Percentiles rank a stretch among this genome's conserved stretches.
These are phyloP conservation scores for Macroramphosus scolopax DNA, from an alignment of 2,797 vertebrate species.

Conservation along the genomic window DNA sequence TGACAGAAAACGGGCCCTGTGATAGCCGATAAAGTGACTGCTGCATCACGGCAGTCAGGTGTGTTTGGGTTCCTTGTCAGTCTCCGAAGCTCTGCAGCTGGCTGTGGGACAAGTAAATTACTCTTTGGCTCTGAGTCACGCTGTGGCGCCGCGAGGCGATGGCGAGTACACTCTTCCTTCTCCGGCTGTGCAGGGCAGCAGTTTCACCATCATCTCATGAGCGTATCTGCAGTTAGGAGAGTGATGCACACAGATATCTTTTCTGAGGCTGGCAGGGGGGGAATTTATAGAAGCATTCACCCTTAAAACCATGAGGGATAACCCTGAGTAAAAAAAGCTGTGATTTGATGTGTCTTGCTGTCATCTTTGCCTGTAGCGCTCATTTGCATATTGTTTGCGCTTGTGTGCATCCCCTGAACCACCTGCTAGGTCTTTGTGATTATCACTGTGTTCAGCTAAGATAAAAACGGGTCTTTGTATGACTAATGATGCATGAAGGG, in stretches of 20 bases:
- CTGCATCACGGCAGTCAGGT: slow-evolving; percentile 51
- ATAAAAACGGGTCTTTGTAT: slow-evolving; percentile 53
- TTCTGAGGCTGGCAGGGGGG: neutral
- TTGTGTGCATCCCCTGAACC: slow-evolving; percentile 57
- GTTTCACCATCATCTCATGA: slow-evolving; percentile 5
- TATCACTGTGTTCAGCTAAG: slow-evolving; percentile 48
- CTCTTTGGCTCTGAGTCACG: slow-evolving; percentile 35
- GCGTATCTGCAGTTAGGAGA: neutral
- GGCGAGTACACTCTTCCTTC: neutral
- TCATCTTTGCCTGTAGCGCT: slow-evolving; percentile 40
- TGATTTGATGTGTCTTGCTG: slow-evolving; percentile 9
- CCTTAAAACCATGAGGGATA: slow-evolving; percentile 12
- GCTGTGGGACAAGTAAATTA: slow-evolving; percentile 31
- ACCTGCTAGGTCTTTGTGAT: slow-evolving; percentile 65
- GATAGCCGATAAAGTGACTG: slow-evolving; percentile 53
- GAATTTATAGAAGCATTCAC: neutral
- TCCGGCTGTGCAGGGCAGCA: slow-evolving; percentile 1
- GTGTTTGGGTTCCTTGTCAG: slow-evolving; percentile 41
- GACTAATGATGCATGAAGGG: slow-evolving; percentile 69
- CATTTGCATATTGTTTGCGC: slow-evolving; percentile 50
- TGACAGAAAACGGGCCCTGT: slow-evolving; percentile 39
- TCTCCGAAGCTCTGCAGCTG: slow-evolving; percentile 51
- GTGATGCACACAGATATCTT: slow-evolving; percentile 2
- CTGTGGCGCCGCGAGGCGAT: neutral
- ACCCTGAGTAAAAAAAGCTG: neutral